Conservation (phyloP, 2,113 vertebrate species). For the Trematocara macrostoma region DNA sequence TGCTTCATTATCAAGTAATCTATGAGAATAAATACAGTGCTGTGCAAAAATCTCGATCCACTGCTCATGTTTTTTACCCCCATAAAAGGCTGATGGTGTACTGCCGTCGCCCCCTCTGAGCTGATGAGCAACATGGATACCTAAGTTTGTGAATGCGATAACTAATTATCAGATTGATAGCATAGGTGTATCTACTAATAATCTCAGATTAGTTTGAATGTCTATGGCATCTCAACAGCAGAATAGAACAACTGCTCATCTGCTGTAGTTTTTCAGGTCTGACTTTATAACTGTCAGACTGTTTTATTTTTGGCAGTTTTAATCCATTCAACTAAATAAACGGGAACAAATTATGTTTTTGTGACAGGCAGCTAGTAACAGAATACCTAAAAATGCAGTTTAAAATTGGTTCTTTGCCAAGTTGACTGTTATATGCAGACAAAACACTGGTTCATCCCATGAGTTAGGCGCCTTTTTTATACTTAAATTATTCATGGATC, state of each 20-base stretch:
- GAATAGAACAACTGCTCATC: neutral
- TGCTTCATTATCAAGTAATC: neutral
- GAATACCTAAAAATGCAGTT: neutral
- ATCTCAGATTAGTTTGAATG: neutral
- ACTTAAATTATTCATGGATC: neutral
- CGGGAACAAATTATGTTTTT: neutral
- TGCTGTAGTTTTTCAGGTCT: neutral
- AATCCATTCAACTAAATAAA: neutral
- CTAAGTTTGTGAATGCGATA: neutral
- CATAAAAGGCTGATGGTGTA: neutral
- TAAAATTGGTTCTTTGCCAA: rapidly evolving
- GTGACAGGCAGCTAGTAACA: neutral
- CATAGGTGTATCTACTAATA: neutral
- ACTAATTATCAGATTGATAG: neutral
- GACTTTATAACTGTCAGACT: neutral
- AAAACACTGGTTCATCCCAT: neutral
- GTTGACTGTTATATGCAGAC: neutral
- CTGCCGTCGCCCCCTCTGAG: neutral
- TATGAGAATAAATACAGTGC: neutral
- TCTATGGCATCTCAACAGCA: neutral
- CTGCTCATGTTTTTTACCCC: neutral
- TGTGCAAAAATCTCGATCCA: neutral
- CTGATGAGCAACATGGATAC: neutral
- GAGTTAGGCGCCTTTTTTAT: neutral
- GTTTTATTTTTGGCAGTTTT: neutral